Evolutionary conservation across 2,797 vertebrate genomes (phyloP).

Genomic region (Mormyrops attenuatus): DNA sequence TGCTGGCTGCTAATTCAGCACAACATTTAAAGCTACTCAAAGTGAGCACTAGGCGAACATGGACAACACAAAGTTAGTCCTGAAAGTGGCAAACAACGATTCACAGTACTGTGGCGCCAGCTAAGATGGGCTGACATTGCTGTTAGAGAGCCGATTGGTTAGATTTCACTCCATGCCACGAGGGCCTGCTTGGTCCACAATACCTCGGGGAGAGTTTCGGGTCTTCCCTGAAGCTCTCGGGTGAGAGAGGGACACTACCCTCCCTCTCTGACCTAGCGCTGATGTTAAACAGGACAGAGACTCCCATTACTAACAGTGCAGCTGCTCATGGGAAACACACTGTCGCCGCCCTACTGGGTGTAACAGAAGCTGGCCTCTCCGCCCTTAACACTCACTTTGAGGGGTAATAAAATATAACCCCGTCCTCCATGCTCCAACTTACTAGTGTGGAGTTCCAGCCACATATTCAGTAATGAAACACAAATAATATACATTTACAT

Average conservation of each 20-base stretch:
- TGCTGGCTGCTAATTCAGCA: background rate
- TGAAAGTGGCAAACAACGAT: slow-evolving; percentile 12
- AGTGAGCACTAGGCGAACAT: background rate
- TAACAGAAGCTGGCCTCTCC: slow-evolving; percentile 7
- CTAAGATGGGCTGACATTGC: slow-evolving; percentile 34
- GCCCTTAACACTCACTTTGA: background rate
- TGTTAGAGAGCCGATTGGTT: slow-evolving; percentile 55
- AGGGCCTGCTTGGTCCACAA: slow-evolving; percentile 51
- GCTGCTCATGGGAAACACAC: background rate
- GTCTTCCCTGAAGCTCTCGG: slow-evolving; percentile 82
- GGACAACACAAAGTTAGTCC: slow-evolving; percentile 14
- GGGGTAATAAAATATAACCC: background rate
- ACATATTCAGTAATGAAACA: background rate
- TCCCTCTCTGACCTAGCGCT: slow-evolving; percentile 86
- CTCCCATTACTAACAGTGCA: slow-evolving; percentile 43
- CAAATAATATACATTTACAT: background rate
- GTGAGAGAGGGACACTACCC: slow-evolving; percentile 87
- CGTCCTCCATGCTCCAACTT: background rate
- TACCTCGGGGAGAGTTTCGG: slow-evolving; percentile 81
- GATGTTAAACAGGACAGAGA: slow-evolving; percentile 67
- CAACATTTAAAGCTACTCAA: background rate
- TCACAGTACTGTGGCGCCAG: slow-evolving; percentile 25
- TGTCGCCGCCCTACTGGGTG: background rate
- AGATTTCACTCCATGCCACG: slow-evolving; percentile 43
- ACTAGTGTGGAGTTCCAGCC: background rate